A percentile compares a stretch with the other conserved stretches of the same genome.
Conservation (phyloP, 2,888 invertebrate genomes). For the Tetranychus piercei region DNA sequence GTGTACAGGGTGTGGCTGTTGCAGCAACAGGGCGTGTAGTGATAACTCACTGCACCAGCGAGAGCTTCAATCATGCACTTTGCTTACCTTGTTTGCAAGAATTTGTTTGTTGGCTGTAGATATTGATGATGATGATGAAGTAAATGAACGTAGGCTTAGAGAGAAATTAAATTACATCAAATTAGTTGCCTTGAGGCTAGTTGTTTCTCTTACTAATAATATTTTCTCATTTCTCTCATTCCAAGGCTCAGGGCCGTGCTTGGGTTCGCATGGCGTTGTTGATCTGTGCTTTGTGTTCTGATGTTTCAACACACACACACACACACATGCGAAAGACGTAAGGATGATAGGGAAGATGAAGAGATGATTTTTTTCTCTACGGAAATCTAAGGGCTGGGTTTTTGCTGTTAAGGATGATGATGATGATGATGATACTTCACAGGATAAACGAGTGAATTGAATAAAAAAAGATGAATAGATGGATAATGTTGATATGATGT, state of each 20-base stretch:
- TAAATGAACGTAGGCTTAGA: neutral
- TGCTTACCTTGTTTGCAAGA: neutral
- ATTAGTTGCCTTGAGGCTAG: neutral
- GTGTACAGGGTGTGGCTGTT: neutral
- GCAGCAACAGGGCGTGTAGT: neutral
- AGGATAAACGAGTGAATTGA: too few species aligned
- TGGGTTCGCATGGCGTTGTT: conserved; percentile 1
- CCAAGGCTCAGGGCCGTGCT: neutral
- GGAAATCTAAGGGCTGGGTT: neutral
- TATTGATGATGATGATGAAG: neutral
- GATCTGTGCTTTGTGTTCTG: neutral
- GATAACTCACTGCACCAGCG: neutral
- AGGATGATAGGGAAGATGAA: neutral
- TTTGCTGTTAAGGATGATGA: neutral
- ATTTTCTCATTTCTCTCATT: neutral
- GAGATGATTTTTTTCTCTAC: neutral
- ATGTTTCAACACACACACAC: too few species aligned
- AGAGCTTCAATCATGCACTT: neutral
- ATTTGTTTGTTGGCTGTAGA: too few species aligned
- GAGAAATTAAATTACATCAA: neutral
- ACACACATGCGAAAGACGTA: neutral
- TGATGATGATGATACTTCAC: neutral
- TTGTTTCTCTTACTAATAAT: neutral
- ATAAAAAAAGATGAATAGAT: neutral
- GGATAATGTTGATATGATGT: neutral